Conservation (phyloP, 2,797 vertebrate genomes). For the Micropoecilia bifurca region DNA sequence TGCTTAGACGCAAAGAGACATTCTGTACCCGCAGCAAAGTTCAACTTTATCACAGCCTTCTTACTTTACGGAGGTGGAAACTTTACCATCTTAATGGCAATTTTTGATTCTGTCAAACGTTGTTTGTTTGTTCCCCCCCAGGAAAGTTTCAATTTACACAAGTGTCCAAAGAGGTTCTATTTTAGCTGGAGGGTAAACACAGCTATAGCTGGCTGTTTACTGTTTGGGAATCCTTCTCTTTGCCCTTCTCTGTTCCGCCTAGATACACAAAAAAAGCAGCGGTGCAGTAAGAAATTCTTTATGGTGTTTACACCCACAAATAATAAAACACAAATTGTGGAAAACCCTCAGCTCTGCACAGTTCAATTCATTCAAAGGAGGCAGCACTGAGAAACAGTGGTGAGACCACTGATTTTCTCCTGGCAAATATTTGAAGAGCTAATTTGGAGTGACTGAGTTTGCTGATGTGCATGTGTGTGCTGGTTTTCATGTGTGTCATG, state of each 20-base stretch:
- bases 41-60: slow-evolving; percentile 24
- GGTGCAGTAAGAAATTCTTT: slow-evolving; percentile 79
- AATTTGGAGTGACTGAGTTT: slow-evolving; percentile 81
- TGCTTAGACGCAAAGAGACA: background rate
- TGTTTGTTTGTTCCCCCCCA: slow-evolving; percentile 40
- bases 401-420: slow-evolving; percentile 80
- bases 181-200: slow-evolving; percentile 70
- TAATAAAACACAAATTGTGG: slow-evolving; percentile 84
- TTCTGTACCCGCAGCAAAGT: background rate
- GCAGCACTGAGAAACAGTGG: slow-evolving; percentile 78
- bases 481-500: slow-evolving; percentile 25
- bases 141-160: slow-evolving; percentile 61
- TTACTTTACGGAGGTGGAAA: slow-evolving; percentile 27
- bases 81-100: slow-evolving; percentile 43
- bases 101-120: slow-evolving; percentile 48
- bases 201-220: slow-evolving; percentile 67
- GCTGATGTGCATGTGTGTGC: slow-evolving; percentile 53
- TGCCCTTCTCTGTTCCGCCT: slow-evolving; percentile 70
- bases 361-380: slow-evolving; percentile 79
- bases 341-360: slow-evolving; percentile 75
- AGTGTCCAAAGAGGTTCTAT: slow-evolving; percentile 68
- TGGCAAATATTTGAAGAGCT: slow-evolving; percentile 87
- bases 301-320: slow-evolving; percentile 82
- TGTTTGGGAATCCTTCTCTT: slow-evolving; percentile 74
- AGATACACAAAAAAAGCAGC: slow-evolving; percentile 75